A percentile compares a stretch with the other conserved stretches of the same genome.
phyloP scores from a whole-genome alignment of 1,140 invertebrate genomes.

The Tetragonula clypearis region DNA sequence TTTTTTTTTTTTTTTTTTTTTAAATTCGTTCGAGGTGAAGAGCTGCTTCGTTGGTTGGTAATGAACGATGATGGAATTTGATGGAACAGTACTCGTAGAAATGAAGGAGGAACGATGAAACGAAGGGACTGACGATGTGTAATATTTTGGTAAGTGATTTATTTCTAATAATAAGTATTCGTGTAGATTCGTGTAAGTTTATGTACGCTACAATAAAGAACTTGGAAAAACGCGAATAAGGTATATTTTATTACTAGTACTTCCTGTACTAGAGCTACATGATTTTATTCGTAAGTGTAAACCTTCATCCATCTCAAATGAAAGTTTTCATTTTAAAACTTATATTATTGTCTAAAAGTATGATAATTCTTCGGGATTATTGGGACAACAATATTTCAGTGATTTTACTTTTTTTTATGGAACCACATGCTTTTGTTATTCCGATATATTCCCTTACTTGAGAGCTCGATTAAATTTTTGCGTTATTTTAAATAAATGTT shows the following conservation, averaged over 20 bases:
- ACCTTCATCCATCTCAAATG: background rate
- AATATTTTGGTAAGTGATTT: too few species aligned
- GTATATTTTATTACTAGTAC: too few species aligned
- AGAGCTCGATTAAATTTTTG: background rate
- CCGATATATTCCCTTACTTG: background rate
- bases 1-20: too few species aligned
- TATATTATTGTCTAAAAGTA: background rate
- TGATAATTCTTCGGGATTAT: background rate
- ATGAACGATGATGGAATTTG: background rate
- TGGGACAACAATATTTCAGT: background rate
- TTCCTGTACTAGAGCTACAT: background rate
- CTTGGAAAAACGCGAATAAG: too few species aligned
- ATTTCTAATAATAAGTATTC: background rate
- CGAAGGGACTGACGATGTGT: background rate
- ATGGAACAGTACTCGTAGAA: background rate
- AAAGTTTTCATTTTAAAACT: too few species aligned
- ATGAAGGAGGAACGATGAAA: background rate
- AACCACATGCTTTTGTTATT: background rate
- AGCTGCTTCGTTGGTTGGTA: background rate
- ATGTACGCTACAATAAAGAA: too few species aligned
- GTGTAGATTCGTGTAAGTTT: too few species aligned
- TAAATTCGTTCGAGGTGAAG: too few species aligned
- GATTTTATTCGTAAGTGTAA: background rate
- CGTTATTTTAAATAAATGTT: background rate
- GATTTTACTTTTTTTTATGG: background rate